A percentile compares a stretch with the other conserved stretches of the same genome.
These are phyloP conservation scores for Penaeus chinensis DNA, from an alignment of 1,140 invertebrate species.

Conservation along the genomic window DNA sequence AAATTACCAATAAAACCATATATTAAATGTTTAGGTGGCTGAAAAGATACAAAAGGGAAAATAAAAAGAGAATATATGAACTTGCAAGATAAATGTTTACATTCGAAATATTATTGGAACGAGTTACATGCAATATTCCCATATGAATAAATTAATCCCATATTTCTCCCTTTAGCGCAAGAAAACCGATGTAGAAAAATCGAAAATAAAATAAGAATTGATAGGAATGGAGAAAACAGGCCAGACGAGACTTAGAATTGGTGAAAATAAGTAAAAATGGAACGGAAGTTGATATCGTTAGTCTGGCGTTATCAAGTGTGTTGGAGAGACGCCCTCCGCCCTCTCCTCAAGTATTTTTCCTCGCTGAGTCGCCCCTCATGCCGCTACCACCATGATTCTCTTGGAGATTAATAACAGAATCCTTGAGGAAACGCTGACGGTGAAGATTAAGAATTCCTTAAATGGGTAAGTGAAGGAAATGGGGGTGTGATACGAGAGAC, in stretches of 20 bases:
- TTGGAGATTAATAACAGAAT: slow-evolving; percentile 99
- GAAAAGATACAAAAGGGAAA: not conserved
- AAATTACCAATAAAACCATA: not conserved
- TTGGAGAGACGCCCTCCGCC: slow-evolving; percentile 24
- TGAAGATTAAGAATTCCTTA: slow-evolving; percentile 95
- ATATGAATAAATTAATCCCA: slow-evolving; percentile 28
- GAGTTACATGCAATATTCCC: slow-evolving; percentile 14
- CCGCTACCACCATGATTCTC: slow-evolving; percentile 85
- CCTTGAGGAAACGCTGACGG: slow-evolving; percentile 92
- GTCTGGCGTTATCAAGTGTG: slow-evolving; percentile 39
- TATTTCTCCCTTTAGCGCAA: not conserved
- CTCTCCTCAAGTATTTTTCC: not conserved
- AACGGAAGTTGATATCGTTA: slow-evolving; percentile 42
- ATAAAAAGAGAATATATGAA: slow-evolving; percentile 6
- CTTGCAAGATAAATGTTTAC: slow-evolving; percentile 52
- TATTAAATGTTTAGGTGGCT: not conserved
- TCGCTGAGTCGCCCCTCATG: slow-evolving; percentile 34
- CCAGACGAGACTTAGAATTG: not conserved
- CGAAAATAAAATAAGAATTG: not conserved
- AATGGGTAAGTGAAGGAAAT: slow-evolving; percentile 81
- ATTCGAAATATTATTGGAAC: slow-evolving; percentile 61
- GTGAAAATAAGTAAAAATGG: not conserved
- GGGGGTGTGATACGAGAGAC: slow-evolving; percentile 22
- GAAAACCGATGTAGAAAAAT: not conserved
- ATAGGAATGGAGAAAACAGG: not conserved